Percentiles rank a stretch among this genome's conserved stretches.
phyloP scores from a whole-genome alignment of 2,888 invertebrate species.

The Metalampra italica region DNA sequence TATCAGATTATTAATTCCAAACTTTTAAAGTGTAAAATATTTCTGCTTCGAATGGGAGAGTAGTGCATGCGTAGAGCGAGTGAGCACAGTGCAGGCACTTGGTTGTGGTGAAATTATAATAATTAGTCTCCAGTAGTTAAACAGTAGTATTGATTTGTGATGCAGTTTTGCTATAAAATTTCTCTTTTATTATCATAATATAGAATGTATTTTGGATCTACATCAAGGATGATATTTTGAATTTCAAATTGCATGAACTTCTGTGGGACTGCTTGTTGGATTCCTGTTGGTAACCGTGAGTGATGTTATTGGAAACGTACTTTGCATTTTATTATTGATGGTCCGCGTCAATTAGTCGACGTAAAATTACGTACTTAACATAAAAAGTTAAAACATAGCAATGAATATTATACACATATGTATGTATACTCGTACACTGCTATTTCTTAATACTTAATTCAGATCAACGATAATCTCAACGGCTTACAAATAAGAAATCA shows the following conservation, averaged over 20 bases:
- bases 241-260: conserved; percentile 49
- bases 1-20: neutral
- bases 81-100: conserved; percentile 67
- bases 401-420: too few relatives aligned
- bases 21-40: neutral
- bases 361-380: too few relatives aligned
- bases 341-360: too few relatives aligned
- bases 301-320: neutral
- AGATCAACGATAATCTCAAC: too few relatives aligned
- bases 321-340: neutral
- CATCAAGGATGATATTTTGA: conserved; percentile 14
- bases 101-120: conserved; percentile 66
- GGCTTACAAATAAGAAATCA: too few relatives aligned
- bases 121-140: conserved; percentile 42
- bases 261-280: conserved; percentile 43
- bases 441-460: too few relatives aligned
- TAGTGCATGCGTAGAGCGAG: conserved; percentile 71
- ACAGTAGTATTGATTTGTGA: conserved; percentile 58
- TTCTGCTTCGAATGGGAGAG: conserved; percentile 14
- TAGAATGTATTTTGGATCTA: conserved; percentile 12
- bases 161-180: conserved; percentile 66
- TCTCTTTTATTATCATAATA: conserved; percentile 67
- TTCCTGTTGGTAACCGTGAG: conserved; percentile 19
- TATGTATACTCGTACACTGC: too few relatives aligned
- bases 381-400: too few relatives aligned